Conservation (phyloP, 2,113 vertebrate genomes). For the Hippocampus comes region DNA sequence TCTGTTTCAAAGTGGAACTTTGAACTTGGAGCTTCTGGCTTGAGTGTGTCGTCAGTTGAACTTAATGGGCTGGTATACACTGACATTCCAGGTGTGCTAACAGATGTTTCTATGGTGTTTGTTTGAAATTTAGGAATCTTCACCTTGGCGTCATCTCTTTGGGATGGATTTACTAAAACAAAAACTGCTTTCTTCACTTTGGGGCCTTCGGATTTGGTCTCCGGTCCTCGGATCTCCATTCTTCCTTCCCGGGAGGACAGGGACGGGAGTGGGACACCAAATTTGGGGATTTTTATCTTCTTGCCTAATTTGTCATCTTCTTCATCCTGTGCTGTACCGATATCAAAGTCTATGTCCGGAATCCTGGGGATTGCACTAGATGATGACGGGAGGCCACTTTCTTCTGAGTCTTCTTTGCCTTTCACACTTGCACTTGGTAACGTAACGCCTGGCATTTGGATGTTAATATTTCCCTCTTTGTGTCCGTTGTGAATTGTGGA, state of each 20-base stretch:
- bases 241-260: constrained; percentile 49
- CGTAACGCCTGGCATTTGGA: constrained; percentile 17
- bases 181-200: constrained; percentile 73
- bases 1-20: constrained; percentile 53
- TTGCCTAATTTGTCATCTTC: constrained; percentile 31
- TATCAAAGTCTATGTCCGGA: constrained; percentile 67
- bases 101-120: constrained; percentile 51
- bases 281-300: constrained; percentile 77
- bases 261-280: constrained; percentile 71
- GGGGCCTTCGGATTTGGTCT: constrained; percentile 64
- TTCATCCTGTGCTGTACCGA: constrained; percentile 53
- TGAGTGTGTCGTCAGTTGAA: constrained; percentile 42
- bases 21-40: constrained; percentile 31
- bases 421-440: constrained; percentile 32
- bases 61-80: constrained; percentile 62
- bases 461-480: constrained; percentile 30
- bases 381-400: constrained; percentile 14
- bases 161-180: constrained; percentile 63
- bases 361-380: constrained; percentile 54
- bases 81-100: constrained; percentile 68
- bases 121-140: constrained; percentile 69
- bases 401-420: constrained; percentile 20
- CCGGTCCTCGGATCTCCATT: constrained; percentile 42
- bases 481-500: constrained; percentile 19
- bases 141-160: constrained; percentile 49